Evolutionary conservation across 2,888 invertebrate species (phyloP), one percentile per base, ranked within the genome.

Genomic region (Mesorhabditis spiculigera): DNA sequence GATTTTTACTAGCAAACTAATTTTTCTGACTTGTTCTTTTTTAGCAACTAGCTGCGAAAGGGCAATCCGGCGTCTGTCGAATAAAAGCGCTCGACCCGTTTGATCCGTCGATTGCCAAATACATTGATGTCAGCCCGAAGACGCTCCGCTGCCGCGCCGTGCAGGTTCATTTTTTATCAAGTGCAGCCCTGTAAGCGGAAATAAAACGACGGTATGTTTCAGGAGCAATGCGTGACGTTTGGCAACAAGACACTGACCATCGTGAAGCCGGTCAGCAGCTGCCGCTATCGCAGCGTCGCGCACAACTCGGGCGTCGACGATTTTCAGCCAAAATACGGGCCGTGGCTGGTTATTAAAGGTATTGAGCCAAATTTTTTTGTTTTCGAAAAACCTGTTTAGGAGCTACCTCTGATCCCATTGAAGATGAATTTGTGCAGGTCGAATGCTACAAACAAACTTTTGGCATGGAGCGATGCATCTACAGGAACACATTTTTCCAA

Each of bases 241-340:
- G 28, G 28, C 28, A 28, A 28, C 28, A 28, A 28, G 28, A 28
- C 28, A 28, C 28, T 28, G 28, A 28, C 28, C 28, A 28, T 28
- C 28, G 28, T 28, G 1, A 28, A 28, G 28, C 28, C 28, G 28
- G 28, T 28, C 28, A 28, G 28, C 28, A 28, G 28, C 28, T 50
- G 58, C n/a, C n/a, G 8, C 10, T 50, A 50, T 50, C 58, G 58
- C 8, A 13, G 10, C 10, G 58, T 50, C 58, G 58, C 8, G 58
- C 58, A 50, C 58, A 50, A 50, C n/a, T 50, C 58, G n/a, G 58
- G 58, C 8, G 58, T 50, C 58, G 58, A 50, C 58, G 58, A 50
- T 50, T 50, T 50, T n/a, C 58, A 50, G 8, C 58, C 58, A 13
- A 10, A n/a, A 50, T 50, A 13, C n/a, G 58, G 58, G n/a, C 10